These are phyloP conservation scores for Halictus ligatus DNA, from an alignment of 2,888 invertebrate genomes.

Conservation along the genomic window DNA sequence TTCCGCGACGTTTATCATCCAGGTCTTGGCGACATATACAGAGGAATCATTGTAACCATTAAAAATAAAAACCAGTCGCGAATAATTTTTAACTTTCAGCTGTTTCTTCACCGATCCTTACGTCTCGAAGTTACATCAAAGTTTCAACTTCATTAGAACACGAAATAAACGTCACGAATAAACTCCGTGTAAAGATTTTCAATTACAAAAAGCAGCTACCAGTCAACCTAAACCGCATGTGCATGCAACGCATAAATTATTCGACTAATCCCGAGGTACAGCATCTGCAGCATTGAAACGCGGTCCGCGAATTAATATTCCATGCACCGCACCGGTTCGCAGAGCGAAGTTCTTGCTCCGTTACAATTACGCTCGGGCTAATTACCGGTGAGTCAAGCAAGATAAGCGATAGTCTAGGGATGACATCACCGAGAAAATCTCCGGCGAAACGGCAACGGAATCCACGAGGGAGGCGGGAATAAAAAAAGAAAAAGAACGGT, in stretches of 20 bases:
- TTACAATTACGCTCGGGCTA: conserved; percentile 22
- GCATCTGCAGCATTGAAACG: background rate
- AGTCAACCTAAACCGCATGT: background rate
- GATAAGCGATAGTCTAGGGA: background rate
- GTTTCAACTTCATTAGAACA: too few relatives aligned
- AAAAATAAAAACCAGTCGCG: too few relatives aligned
- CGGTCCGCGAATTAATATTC: background rate
- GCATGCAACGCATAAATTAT: background rate
- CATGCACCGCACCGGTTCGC: background rate
- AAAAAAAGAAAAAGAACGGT: conserved; percentile 12
- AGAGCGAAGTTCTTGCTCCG: background rate
- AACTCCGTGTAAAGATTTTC: too few relatives aligned
- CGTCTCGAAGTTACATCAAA: too few relatives aligned
- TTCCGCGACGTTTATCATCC: too few relatives aligned
- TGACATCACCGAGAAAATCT: background rate
- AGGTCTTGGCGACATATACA: too few relatives aligned
- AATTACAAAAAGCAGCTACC: too few relatives aligned
- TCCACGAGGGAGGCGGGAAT: background rate
- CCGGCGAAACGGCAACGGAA: background rate
- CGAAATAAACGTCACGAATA: too few relatives aligned
- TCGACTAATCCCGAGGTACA: background rate
- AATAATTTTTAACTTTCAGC: too few relatives aligned
- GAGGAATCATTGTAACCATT: too few relatives aligned
- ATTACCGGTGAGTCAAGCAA: conserved; percentile 30
- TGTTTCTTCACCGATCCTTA: too few relatives aligned